These are phyloP conservation scores for Zaprionus tsacasi DNA, from an alignment of 1,140 invertebrate genomes.

Conservation along the genomic window DNA sequence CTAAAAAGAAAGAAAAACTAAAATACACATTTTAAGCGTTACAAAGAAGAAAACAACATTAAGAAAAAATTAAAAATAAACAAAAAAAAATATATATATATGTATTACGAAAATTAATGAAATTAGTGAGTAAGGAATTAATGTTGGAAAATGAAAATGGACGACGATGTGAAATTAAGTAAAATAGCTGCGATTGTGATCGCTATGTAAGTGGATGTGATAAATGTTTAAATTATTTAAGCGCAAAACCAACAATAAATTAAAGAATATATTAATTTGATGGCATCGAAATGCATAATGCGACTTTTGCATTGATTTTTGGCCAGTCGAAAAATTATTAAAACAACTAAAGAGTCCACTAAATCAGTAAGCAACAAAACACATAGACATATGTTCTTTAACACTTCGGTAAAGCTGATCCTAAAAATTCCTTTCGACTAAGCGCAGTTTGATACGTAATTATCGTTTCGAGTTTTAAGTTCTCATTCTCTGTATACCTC, in stretches of 20 bases:
- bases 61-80: constrained; percentile 47
- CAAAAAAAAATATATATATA: constrained; percentile 53
- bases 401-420: constrained; percentile 56
- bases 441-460: constrained; percentile 38
- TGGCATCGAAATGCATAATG: constrained; percentile 60
- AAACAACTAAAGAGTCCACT: constrained; percentile 62
- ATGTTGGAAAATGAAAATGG: constrained; percentile 34
- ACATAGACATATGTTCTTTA: constrained; percentile 49
- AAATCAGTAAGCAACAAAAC: constrained; percentile 67
- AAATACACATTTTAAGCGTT: constrained; percentile 56
- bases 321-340: constrained; percentile 55
- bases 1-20: constrained; percentile 49
- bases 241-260: constrained; percentile 69
- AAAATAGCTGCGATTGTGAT: constrained; percentile 73
- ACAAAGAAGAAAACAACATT: constrained; percentile 34
- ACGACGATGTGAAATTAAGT: constrained; percentile 25
- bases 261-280: constrained; percentile 54
- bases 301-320: constrained; percentile 74
- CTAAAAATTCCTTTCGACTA: constrained; percentile 52
- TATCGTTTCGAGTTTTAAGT: constrained; percentile 61
- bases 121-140: constrained; percentile 36
- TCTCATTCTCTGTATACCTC: constrained; percentile 74
- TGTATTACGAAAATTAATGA: constrained; percentile 49
- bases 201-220: constrained; percentile 83
- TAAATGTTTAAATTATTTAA: constrained; percentile 84